Conservation (phyloP, 2,797 vertebrate species). For the Clarias laeviceps region DNA sequence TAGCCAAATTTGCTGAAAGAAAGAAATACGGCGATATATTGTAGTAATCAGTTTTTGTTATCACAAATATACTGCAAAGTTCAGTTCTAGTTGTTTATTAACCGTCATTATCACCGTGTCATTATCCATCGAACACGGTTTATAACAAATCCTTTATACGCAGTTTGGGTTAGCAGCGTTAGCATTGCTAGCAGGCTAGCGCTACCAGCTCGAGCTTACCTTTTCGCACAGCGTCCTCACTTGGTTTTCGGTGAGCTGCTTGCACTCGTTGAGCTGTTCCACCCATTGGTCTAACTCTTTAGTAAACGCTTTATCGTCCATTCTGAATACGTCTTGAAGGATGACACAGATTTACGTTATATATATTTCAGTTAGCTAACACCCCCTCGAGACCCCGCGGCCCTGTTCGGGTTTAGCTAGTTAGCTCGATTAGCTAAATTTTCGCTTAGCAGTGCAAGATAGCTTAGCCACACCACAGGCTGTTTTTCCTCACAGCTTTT, state of each 20-base stretch:
- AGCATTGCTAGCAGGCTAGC: neutral
- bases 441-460: constrained; percentile 33
- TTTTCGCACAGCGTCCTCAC: constrained; percentile 95
- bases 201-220: constrained; percentile 72
- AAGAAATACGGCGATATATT: neutral
- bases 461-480: constrained; percentile 24
- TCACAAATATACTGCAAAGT: neutral
- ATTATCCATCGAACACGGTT: neutral
- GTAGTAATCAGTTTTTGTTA: neutral
- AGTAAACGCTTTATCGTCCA: constrained; percentile 91
- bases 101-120: neutral
- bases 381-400: constrained; percentile 3
- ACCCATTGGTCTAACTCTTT: constrained; percentile 95
- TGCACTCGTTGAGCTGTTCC: constrained; percentile 95
- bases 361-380: neutral
- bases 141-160: neutral
- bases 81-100: rapidly evolving
- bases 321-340: constrained; percentile 58
- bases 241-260: constrained; percentile 95
- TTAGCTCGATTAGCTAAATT: constrained; percentile 19
- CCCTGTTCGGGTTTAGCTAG: neutral
- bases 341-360: neutral
- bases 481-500: neutral
- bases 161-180: neutral
- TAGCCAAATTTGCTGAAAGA: neutral